Percentiles rank a stretch among this genome's conserved stretches.
phyloP scores from a whole-genome alignment of 2,888 invertebrate species.

The Dermolepida albohirtum region DNA sequence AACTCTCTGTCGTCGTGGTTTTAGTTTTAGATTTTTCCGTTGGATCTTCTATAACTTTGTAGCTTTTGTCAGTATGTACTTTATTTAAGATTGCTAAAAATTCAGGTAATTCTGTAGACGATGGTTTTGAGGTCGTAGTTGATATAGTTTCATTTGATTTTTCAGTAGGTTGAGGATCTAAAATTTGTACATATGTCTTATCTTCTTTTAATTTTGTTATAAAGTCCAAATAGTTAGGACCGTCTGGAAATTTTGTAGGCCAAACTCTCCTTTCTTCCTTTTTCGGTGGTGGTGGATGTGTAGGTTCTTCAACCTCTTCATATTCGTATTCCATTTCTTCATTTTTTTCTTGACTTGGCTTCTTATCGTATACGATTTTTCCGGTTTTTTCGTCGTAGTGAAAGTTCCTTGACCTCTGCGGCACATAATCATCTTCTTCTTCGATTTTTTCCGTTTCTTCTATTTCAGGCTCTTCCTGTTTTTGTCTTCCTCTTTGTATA shows the following conservation, averaged over 20 bases:
- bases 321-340: conserved; percentile 53
- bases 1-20: conserved; percentile 7
- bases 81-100: conserved; percentile 59
- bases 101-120: conserved; percentile 57
- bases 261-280: conserved; percentile 33
- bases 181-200: conserved; percentile 56
- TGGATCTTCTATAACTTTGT: conserved; percentile 57
- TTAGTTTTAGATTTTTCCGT: conserved; percentile 45
- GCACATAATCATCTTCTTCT: conserved; percentile 61
- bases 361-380: conserved; percentile 60
- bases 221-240: conserved; percentile 60
- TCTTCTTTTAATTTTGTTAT: conserved; percentile 57
- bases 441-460: conserved; percentile 49
- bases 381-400: conserved; percentile 62
- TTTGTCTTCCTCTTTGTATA: conserved; percentile 53
- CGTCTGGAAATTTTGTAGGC: conserved; percentile 40
- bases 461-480: conserved; percentile 37
- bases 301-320: conserved; percentile 51
- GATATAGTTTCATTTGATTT: conserved; percentile 49
- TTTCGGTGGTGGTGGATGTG: conserved; percentile 50
- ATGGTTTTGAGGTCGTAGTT: conserved; percentile 43
- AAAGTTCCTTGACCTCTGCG: conserved; percentile 60
- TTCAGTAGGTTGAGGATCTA: conserved; percentile 60
- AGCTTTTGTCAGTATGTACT: conserved; percentile 54
- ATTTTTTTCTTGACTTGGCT: conserved; percentile 48